phyloP scores from a whole-genome alignment of 92 coral and sea anemone species.

The Blastomussa wellsi region DNA sequence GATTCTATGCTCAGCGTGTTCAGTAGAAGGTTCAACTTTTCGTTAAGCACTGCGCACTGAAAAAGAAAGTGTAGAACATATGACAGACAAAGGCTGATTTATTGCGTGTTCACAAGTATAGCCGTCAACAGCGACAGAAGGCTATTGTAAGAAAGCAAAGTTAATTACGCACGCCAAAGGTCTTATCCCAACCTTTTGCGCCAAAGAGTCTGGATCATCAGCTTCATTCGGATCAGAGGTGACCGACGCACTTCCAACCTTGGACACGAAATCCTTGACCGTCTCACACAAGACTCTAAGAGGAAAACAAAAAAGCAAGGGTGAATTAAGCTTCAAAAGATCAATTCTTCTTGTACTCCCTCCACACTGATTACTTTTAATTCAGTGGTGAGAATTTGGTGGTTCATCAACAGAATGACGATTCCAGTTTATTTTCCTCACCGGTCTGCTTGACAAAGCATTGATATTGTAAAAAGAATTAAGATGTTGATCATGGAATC shows the following conservation, averaged over 20 bases:
- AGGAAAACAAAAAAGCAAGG: not conserved
- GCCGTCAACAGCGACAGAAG: no score
- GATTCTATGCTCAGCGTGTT: conserved; percentile 91
- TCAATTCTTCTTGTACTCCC: not conserved
- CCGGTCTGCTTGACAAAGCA: not conserved
- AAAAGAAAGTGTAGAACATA: not conserved
- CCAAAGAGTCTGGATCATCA: conserved; percentile 73
- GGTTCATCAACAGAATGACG: not conserved
- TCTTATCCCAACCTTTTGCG: conserved; percentile 67
- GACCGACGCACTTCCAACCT: conserved; percentile 91
- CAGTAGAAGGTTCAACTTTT: conserved; percentile 83
- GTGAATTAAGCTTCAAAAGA: not conserved
- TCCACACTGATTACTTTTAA: not conserved
- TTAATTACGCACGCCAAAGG: no score
- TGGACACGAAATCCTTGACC: conserved; percentile 95
- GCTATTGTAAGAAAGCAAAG: not conserved
- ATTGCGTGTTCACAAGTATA: no score
- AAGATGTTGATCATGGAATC: not conserved
- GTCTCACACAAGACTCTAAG: conserved; percentile 92
- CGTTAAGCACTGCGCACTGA: conserved; percentile 90
- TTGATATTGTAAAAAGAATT: not conserved
- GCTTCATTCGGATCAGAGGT: conserved; percentile 77
- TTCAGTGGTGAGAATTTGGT: not conserved
- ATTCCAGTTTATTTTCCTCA: not conserved
- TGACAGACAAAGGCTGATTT: not conserved